phyloP scores from a whole-genome alignment of 2,888 invertebrate genomes.

The Sepioteuthis lessoniana region DNA sequence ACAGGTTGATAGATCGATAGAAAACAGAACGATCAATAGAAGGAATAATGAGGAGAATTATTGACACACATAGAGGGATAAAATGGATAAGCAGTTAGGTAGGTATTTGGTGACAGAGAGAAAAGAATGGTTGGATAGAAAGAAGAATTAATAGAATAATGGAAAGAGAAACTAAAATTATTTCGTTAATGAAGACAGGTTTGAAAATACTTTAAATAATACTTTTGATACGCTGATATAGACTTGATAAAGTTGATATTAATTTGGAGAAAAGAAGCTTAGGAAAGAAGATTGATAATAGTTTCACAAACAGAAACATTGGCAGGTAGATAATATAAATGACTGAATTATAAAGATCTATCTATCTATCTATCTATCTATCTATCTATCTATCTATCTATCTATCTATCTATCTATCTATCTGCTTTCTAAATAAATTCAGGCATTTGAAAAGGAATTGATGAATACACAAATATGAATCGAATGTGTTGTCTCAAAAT shows the following conservation, averaged over 20 bases:
- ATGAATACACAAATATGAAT: no score
- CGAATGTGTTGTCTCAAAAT: no score
- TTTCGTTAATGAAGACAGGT: neutral
- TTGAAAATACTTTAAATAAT: neutral
- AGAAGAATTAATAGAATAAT: neutral
- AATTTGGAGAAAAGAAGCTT: neutral
- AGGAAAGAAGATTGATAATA: neutral
- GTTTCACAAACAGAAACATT: neutral
- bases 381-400: no score
- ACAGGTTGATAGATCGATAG: slow-evolving; percentile 4
- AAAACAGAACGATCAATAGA: neutral
- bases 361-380: no score
- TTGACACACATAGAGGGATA: neutral
- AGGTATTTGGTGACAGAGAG: neutral
- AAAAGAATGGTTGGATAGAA: neutral
- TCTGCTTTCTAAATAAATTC: no score
- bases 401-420: no score
- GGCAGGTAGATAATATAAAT: neutral
- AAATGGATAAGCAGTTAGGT: neutral
- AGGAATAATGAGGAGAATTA: neutral
- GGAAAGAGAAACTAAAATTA: neutral
- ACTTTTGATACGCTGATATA: neutral
- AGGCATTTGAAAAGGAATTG: no score
- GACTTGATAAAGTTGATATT: neutral
- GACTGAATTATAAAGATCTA: no score